Base-by-base conservation (phyloP, 2,797 vertebrate genomes). In the Psittacula derbiana region DNA sequence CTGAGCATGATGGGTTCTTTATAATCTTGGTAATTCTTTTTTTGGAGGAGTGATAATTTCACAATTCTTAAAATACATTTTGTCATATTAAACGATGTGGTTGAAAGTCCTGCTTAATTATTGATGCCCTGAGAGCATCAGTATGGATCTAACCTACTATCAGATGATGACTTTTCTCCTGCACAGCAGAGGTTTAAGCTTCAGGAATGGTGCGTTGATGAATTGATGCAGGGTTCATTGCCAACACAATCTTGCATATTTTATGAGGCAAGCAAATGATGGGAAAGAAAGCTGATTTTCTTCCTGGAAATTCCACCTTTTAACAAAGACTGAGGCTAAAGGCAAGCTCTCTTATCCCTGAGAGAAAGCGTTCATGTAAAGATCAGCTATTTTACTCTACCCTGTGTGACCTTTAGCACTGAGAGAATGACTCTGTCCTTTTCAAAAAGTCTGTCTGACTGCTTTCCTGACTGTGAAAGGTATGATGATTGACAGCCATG, bases 61-160 rank as follows among this genome's bases (percentile, higher is more conserved):
- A 67, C 79, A 90, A 92, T 86, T 93, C 81, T 76, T 90, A 72
- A 86, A 93, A 93, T 95, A 93, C 21, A 87, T 91, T 96, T 94
- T 97, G 93, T 95, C 15, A 8, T 94, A 92, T 95, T 96, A 95
- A 97, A 86, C 2, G 49, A 95, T 93, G 81, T 69, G 53, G 85
- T 86, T 94, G 89, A 91, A 96, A 93, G 84, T 85, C 71, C 46
- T 91, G n/a, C n/a, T 97, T 95, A 97, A 97, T 97, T 96, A 97
- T 95, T 97, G 90, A 96, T 94, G 73, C 43, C 27, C 13, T 44
- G 88, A 94, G 52, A 96, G 46, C 65, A 80, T 80, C 86, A 86
- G 33, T 83, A 71, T 82, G 90, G 83, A 82, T 95, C 66, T 92
- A 88, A 87, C 83, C 79, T 95, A 38, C 72, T 62, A 72, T 91